phyloP scores from a whole-genome alignment of 2,888 invertebrate species.

The Anorthoa munda region DNA sequence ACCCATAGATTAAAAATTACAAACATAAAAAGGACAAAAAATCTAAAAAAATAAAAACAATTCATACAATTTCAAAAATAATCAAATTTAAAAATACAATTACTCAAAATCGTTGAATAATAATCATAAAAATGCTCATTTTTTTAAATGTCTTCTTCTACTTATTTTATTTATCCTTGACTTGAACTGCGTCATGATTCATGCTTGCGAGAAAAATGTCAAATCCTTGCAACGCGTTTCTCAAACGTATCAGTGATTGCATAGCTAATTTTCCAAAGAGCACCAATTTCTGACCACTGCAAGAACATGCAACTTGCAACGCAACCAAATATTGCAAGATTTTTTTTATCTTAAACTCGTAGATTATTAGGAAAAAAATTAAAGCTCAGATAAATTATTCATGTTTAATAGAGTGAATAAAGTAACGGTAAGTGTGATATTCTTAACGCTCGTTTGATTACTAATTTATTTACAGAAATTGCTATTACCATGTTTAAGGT shows the following conservation, averaged over 20 bases:
- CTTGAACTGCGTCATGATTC: neutral
- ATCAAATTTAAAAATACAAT: too few relatives aligned
- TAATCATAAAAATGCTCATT: too few relatives aligned
- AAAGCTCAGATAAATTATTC: neutral
- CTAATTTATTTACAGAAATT: slow-evolving; percentile 9
- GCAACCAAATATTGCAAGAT: neutral
- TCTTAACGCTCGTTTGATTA: neutral
- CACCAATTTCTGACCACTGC: neutral
- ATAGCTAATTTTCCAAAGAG: neutral
- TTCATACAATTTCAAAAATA: too few relatives aligned
- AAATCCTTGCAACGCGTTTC: neutral
- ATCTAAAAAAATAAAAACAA: too few relatives aligned
- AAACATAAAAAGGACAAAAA: too few relatives aligned
- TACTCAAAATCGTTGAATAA: too few relatives aligned
- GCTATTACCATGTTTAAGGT: neutral
- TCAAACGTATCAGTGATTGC: neutral
- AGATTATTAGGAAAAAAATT: neutral
- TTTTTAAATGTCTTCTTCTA: too few relatives aligned
- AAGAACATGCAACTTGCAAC: neutral
- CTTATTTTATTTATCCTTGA: neutral
- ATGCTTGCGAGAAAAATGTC: neutral
- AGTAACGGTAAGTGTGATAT: neutral
- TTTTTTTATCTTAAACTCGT: neutral
- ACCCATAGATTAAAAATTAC: too few relatives aligned
- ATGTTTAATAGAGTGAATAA: neutral